Percentiles rank a stretch among this genome's conserved stretches.
phyloP scores from a whole-genome alignment of 2,797 vertebrate genomes.

The Sebastes alutus region DNA sequence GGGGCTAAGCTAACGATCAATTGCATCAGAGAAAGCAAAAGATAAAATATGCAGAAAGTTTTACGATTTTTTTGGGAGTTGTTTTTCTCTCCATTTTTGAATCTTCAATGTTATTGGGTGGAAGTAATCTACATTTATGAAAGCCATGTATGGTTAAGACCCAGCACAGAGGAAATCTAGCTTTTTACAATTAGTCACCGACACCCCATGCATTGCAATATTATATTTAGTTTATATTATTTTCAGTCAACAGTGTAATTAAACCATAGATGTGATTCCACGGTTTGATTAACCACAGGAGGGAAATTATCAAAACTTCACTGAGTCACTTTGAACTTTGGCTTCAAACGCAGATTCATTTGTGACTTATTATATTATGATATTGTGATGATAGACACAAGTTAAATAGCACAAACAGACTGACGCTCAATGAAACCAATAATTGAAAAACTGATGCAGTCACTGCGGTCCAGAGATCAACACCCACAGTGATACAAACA shows the following conservation, averaged over 20 bases:
- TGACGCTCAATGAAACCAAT: constrained; percentile 12
- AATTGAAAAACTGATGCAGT: constrained; percentile 8
- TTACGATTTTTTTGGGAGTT: neutral
- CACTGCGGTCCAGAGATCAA: constrained; percentile 13
- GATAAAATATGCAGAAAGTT: neutral
- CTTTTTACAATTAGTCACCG: neutral
- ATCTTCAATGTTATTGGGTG: neutral
- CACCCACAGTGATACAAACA: neutral
- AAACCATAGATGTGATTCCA: constrained; percentile 19
- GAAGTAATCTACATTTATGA: neutral
- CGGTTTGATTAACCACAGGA: constrained; percentile 31
- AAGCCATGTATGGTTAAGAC: neutral
- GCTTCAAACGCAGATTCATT: constrained; percentile 48
- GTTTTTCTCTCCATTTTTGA: neutral
- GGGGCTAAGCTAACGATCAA: neutral
- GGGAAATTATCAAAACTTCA: constrained; percentile 22
- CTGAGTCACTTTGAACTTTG: constrained; percentile 54
- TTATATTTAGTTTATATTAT: neutral
- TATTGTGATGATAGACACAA: constrained; percentile 17
- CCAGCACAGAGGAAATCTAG: neutral
- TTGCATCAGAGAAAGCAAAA: neutral
- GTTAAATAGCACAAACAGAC: constrained; percentile 17
- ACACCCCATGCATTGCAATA: neutral
- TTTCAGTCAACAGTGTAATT: constrained; percentile 29
- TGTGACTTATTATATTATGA: constrained; percentile 10